Conservation (phyloP, 2,888 invertebrate genomes). For the Pteria penguin region DNA sequence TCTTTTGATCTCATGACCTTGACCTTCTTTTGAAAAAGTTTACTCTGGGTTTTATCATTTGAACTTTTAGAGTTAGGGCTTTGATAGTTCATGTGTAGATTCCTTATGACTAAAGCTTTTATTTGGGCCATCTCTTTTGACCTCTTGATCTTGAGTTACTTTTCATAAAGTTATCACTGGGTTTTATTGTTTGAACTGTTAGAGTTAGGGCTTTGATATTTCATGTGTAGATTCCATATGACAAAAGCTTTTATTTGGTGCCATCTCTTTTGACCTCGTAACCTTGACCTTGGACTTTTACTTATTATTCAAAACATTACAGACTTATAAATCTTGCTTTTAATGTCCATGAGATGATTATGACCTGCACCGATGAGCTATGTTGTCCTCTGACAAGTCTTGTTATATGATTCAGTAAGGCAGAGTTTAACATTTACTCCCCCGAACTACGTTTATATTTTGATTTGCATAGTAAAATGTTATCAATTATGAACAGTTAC, state of each 20-base stretch:
- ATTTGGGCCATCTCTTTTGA: neutral
- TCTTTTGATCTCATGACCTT: neutral
- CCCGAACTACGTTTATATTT: no score
- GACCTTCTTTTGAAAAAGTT: no score
- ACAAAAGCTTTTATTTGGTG: neutral
- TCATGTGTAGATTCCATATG: neutral
- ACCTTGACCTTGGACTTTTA: neutral
- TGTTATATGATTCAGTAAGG: no score
- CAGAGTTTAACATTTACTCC: no score
- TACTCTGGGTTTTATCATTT: neutral
- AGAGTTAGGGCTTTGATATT: neutral
- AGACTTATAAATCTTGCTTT: no score
- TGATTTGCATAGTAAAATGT: no score
- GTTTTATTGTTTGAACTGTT: neutral
- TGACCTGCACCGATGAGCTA: no score
- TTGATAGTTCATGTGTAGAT: neutral
- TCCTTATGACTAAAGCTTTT: neutral
- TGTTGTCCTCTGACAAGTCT: no score
- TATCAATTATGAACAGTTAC: no score
- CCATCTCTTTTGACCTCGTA: no score
- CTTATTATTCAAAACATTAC: no score
- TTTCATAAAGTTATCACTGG: neutral
- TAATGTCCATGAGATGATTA: no score
- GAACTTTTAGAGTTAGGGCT: neutral
- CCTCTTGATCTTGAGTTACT: neutral